Percentiles rank a stretch among this genome's conserved stretches.
Conservation (phyloP, 2,113 vertebrate genomes). For the Stigmatopora nigra region DNA sequence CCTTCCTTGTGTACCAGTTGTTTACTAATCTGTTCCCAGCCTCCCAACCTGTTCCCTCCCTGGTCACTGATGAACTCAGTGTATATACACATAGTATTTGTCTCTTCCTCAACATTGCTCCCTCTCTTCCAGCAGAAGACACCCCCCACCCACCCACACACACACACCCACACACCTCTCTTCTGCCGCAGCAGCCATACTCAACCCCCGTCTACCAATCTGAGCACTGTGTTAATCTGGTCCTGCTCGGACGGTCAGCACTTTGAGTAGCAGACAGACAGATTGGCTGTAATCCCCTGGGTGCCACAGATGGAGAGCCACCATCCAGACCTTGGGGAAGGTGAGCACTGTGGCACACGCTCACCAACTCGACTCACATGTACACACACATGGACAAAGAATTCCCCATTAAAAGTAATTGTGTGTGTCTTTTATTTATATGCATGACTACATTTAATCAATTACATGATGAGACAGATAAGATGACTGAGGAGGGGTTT, state of each 20-base stretch:
- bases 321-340: conserved; percentile 57
- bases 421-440: conserved; percentile 11
- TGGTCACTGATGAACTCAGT: neutral
- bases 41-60: conserved; percentile 28
- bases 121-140: conserved; percentile 2
- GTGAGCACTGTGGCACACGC: conserved; percentile 33
- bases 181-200: neutral
- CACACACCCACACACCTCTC: neutral
- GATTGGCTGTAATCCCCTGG: conserved; percentile 70
- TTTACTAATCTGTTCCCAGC: conserved; percentile 43
- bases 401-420: conserved; percentile 18
- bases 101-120: conserved; percentile 19
- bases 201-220: conserved; percentile 33
- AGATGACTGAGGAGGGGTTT: neutral
- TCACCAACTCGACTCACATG: conserved; percentile 18
- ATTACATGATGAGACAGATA: neutral
- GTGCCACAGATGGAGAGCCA: conserved; percentile 65
- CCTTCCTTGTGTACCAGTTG: conserved; percentile 33
- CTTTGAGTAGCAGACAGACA: conserved; percentile 67
- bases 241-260: conserved; percentile 64
- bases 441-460: conserved; percentile 1
- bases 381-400: conserved; percentile 17
- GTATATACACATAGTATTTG: neutral
- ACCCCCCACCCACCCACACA: neutral
- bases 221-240: conserved; percentile 65